Evolutionary conservation across 2,888 invertebrate genomes (phyloP).

Genomic region (Ennomos quercinarius): DNA sequence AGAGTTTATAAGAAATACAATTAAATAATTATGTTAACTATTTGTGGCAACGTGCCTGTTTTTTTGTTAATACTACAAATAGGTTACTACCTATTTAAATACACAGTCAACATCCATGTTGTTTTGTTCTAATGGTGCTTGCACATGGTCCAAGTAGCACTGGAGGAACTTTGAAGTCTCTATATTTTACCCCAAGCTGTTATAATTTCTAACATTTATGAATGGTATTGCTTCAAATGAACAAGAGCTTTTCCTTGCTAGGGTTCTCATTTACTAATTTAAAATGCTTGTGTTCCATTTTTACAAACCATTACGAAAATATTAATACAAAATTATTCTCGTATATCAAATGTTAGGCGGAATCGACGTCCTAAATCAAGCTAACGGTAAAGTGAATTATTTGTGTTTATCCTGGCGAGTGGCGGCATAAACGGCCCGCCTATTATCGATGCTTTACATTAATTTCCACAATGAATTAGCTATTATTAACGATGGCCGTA

Average conservation of each 20-base stretch:
- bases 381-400: conserved; percentile 65
- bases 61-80: too few relatives aligned
- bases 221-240: conserved; percentile 42
- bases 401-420: conserved; percentile 73
- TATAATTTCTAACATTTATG: conserved; percentile 52
- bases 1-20: too few relatives aligned
- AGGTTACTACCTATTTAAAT: too few relatives aligned
- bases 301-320: neutral
- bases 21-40: too few relatives aligned
- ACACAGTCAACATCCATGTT: too few relatives aligned
- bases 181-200: too few relatives aligned
- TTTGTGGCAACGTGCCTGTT: too few relatives aligned
- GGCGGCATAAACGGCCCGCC: conserved; percentile 65
- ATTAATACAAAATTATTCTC: neutral
- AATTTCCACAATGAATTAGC: conserved; percentile 61
- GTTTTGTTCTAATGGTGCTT: too few relatives aligned
- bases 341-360: conserved; percentile 47
- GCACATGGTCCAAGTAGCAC: too few relatives aligned
- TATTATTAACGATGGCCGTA: conserved; percentile 59
- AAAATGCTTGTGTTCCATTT: neutral
- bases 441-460: conserved; percentile 73
- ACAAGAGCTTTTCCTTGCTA: conserved; percentile 41
- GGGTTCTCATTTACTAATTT: conserved; percentile 5
- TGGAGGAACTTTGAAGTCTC: too few relatives aligned
- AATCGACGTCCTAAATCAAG: conserved; percentile 65